These are phyloP conservation scores for Scaptomyza cyrtandrae DNA, from an alignment of 2,888 invertebrate genomes.

Conservation along the genomic window DNA sequence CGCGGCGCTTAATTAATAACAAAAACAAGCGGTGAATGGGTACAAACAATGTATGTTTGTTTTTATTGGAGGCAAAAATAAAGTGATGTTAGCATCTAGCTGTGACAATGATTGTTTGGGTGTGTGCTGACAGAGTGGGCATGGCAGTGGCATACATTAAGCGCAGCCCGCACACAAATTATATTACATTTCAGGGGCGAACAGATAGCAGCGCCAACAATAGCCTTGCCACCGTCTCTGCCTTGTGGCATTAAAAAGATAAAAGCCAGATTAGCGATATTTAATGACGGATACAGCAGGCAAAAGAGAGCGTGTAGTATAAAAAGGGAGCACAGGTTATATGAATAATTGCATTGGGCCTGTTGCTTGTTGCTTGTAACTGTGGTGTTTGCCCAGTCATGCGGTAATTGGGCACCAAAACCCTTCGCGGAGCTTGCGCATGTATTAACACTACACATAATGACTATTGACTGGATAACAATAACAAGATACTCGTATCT, in stretches of 20 bases:
- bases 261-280: conserved; percentile 76
- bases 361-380: conserved; percentile 1
- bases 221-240: conserved; percentile 15
- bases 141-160: conserved; percentile 58
- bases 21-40: conserved; percentile 39
- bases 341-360: conserved; percentile 27
- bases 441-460: conserved; percentile 49
- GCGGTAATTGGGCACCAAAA: not conserved
- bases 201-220: conserved; percentile 25
- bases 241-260: conserved; percentile 64
- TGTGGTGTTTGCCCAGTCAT: conserved; percentile 12
- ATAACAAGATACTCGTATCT: conserved; percentile 19
- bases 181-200: conserved; percentile 58
- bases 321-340: not conserved
- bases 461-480: conserved; percentile 47
- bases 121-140: conserved; percentile 15
- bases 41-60: not conserved
- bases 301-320: conserved; percentile 3
- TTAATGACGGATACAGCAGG: conserved; percentile 54
- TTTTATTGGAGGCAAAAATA: conserved; percentile 26
- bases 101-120: conserved; percentile 48
- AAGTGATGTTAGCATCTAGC: conserved; percentile 38
- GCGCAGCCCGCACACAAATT: conserved; percentile 66
- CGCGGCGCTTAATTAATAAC: conserved; percentile 68
- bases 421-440: conserved; percentile 6